These are phyloP conservation scores for Acipenser transmontanus DNA, from an alignment of 2,797 vertebrate species.

Conservation along the genomic window DNA sequence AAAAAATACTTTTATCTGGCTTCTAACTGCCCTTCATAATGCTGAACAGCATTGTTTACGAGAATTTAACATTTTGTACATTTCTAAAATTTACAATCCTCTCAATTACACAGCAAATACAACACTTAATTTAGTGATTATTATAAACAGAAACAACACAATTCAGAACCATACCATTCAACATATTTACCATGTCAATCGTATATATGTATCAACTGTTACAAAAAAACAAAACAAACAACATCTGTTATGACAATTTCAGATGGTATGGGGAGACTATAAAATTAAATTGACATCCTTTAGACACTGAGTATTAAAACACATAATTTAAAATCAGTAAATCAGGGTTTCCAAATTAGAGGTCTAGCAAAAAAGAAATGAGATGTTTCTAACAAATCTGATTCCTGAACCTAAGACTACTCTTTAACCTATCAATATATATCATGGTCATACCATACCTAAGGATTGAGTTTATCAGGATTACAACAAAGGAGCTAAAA, in stretches of 20 bases:
- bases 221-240: slow-evolving; percentile 37
- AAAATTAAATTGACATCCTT: not conserved
- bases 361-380: slow-evolving; percentile 42
- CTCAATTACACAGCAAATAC: slow-evolving; percentile 63
- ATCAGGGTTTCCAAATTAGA: slow-evolving; percentile 10
- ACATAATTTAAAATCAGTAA: not conserved
- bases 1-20: not conserved
- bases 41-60: slow-evolving; percentile 1
- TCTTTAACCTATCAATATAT: slow-evolving; percentile 24
- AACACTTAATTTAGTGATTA: slow-evolving; percentile 34
- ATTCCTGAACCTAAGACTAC: slow-evolving; percentile 9
- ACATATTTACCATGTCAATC: slow-evolving; percentile 19
- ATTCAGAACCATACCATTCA: slow-evolving; percentile 19
- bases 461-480: no score
- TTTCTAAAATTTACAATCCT: slow-evolving; percentile 51
- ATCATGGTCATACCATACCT: slow-evolving; percentile 11
- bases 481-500: no score
- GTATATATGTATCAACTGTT: slow-evolving; percentile 3
- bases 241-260: not conserved
- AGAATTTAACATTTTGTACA: slow-evolving; percentile 30
- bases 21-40: slow-evolving; percentile 9
- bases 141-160: slow-evolving; percentile 34
- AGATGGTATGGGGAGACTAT: not conserved
- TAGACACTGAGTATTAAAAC: not conserved
- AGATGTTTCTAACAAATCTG: slow-evolving; percentile 7